Base-by-base conservation (phyloP, 2,797 vertebrate species). In the Urosaurus nigricauda region DNA sequence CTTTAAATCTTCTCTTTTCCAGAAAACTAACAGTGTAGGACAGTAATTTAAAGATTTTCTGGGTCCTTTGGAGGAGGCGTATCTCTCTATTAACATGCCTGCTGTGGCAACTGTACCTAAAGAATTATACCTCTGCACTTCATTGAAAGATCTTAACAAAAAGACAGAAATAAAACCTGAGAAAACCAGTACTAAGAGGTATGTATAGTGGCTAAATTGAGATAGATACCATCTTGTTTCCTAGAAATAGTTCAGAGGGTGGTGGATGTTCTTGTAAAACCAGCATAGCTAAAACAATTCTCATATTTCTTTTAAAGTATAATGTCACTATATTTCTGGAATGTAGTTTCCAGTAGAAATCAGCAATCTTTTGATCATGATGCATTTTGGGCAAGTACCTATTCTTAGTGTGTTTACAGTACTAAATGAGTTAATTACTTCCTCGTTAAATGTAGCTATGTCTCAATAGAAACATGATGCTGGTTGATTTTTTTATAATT, bases 111-210 rank as follows among this genome's bases (percentile, higher is more conserved):
- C 98, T 7, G 97, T 97, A 92, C 97, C 98, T 94, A 99, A 99
- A 96, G 98, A 99, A 87, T 96, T 99, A 5, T 99, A 99, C 92
- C 97, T 99, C 92, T 98, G 97, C 93, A 98, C 98, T 53, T 99
- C 98, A 84, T 91, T 99, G 93, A 98, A 98, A 88, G 99, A 99
- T 71, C 98, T 99, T 90, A 99, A 99, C 90, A 99, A 98, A 96
- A 99, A 98, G 95, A 98, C 98, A 90, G 98, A 99, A 95, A 94
- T 99, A 56, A 99, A 99, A 95, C 96, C 97, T 1, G 98, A 99
- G 43, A 98, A 98, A 96, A 97, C 96, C 0, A 99, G 97, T 95
- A 99, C 98, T 60, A 98, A 97, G 94, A 98, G 94, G 98, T 99
- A 96, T 89, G 85, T 90, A 4, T 88, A 90, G 75, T 84, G 70